A percentile compares a stretch with the other conserved stretches of the same genome.
phyloP scores from a whole-genome alignment of 2,113 vertebrate species.

The Callipepla californica region DNA sequence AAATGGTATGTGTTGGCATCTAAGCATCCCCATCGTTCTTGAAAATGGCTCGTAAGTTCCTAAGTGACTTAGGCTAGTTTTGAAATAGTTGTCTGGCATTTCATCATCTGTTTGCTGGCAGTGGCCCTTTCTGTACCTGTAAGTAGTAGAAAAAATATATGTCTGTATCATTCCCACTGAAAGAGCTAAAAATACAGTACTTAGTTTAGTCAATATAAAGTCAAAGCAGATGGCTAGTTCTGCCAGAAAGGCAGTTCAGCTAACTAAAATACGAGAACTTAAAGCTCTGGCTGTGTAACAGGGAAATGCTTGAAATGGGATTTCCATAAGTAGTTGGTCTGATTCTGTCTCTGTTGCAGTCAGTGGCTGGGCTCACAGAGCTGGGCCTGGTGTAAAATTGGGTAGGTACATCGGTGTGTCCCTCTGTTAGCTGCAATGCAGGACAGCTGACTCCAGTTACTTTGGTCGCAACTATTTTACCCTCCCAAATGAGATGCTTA shows the following conservation, averaged over 20 bases:
- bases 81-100: slow-evolving; percentile 6
- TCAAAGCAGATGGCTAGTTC: background rate
- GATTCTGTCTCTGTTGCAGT: rapidly evolving
- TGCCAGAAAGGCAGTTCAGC: background rate
- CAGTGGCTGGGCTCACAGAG: rapidly evolving
- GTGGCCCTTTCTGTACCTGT: background rate
- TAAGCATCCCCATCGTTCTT: background rate
- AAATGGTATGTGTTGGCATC: background rate
- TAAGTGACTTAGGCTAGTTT: background rate
- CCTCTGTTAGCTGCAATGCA: too few species aligned
- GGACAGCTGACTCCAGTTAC: background rate
- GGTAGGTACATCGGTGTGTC: background rate
- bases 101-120: slow-evolving; percentile 13
- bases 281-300: background rate
- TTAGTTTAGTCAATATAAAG: background rate
- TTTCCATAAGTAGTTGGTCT: background rate
- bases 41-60: background rate
- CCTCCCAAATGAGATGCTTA: background rate
- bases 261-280: background rate
- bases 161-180: background rate
- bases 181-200: slow-evolving; percentile 12
- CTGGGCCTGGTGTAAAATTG: background rate
- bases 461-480: background rate
- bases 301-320: background rate
- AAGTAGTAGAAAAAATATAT: slow-evolving; percentile 34